Conservation (phyloP, 1,140 invertebrate genomes). For the Achatina immaculata region DNA sequence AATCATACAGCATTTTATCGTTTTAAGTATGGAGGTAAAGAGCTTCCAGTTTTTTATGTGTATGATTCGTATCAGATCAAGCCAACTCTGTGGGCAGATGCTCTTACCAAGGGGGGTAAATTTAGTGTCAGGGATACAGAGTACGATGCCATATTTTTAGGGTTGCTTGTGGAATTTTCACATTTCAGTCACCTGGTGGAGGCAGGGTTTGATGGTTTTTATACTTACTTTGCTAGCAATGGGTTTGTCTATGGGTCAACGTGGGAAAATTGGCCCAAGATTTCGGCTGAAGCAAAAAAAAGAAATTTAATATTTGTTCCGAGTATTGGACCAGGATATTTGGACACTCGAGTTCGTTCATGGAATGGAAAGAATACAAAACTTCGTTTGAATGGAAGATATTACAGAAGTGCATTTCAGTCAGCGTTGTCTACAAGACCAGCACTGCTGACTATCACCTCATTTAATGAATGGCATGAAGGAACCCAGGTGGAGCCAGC, state of each 20-base stretch:
- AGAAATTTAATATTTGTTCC: slow-evolving; percentile 72
- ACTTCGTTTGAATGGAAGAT: slow-evolving; percentile 68
- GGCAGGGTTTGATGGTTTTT: slow-evolving; percentile 74
- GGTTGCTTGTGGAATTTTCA: slow-evolving; percentile 68
- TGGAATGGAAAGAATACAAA: slow-evolving; percentile 72
- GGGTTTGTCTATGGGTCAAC: slow-evolving; percentile 72
- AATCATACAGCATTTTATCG: slow-evolving; percentile 72
- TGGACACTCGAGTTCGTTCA: slow-evolving; percentile 72
- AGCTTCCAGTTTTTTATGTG: slow-evolving; percentile 72
- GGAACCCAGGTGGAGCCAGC: slow-evolving; percentile 74
- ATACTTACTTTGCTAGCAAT: slow-evolving; percentile 74
- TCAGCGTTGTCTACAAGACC: slow-evolving; percentile 65
- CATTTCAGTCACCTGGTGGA: slow-evolving; percentile 61
- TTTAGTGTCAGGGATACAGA: slow-evolving; percentile 67
- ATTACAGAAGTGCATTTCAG: slow-evolving; percentile 70
- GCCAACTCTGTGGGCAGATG: slow-evolving; percentile 64
- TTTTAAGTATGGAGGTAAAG: slow-evolving; percentile 46
- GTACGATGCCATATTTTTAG: slow-evolving; percentile 72
- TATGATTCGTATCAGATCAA: slow-evolving; percentile 72
- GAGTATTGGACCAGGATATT: slow-evolving; percentile 73
- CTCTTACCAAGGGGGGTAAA: slow-evolving; percentile 62
- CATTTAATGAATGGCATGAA: slow-evolving; percentile 76
- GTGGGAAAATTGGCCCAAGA: slow-evolving; percentile 69
- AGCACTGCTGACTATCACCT: slow-evolving; percentile 71
- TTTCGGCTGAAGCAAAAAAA: slow-evolving; percentile 63